Conservation (phyloP, 1,140 invertebrate species). For the Zaprionus taronus region DNA sequence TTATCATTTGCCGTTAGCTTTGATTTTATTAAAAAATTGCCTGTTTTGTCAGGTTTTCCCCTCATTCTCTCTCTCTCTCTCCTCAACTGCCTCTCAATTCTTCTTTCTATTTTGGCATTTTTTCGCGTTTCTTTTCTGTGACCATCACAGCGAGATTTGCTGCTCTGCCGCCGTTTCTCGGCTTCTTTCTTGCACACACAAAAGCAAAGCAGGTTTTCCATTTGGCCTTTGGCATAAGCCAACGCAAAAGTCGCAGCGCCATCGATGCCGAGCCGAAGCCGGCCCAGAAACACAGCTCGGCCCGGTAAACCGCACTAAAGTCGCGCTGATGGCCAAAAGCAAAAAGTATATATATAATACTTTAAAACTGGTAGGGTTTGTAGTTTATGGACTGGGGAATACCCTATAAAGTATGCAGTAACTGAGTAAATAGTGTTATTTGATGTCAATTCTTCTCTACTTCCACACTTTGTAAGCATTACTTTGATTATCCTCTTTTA, state of each 20-base stretch:
- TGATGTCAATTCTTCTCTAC: too few species aligned
- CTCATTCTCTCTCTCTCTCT: neutral
- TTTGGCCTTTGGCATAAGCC: slow-evolving; percentile 50
- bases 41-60: slow-evolving; percentile 23
- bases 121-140: slow-evolving; percentile 1
- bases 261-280: slow-evolving; percentile 18
- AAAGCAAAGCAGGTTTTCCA: slow-evolving; percentile 43
- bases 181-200: slow-evolving; percentile 4
- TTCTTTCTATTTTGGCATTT: slow-evolving; percentile 6
- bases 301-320: slow-evolving; percentile 43
- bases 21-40: slow-evolving; percentile 55
- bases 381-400: neutral
- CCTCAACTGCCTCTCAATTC: slow-evolving; percentile 6
- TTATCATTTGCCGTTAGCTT: slow-evolving; percentile 33
- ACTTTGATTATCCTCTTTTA: too few species aligned
- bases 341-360: slow-evolving; percentile 11
- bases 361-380: slow-evolving; percentile 11
- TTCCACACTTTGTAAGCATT: too few species aligned
- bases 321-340: slow-evolving; percentile 39
- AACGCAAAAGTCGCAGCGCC: slow-evolving; percentile 32
- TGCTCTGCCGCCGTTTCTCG: slow-evolving; percentile 23
- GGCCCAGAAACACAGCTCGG: slow-evolving; percentile 42
- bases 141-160: slow-evolving; percentile 38
- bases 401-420: neutral
- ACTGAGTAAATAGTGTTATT: too few species aligned